Evolutionary conservation across 2,888 invertebrate genomes (phyloP).

Genomic region (Tetrapedia diversipes): DNA sequence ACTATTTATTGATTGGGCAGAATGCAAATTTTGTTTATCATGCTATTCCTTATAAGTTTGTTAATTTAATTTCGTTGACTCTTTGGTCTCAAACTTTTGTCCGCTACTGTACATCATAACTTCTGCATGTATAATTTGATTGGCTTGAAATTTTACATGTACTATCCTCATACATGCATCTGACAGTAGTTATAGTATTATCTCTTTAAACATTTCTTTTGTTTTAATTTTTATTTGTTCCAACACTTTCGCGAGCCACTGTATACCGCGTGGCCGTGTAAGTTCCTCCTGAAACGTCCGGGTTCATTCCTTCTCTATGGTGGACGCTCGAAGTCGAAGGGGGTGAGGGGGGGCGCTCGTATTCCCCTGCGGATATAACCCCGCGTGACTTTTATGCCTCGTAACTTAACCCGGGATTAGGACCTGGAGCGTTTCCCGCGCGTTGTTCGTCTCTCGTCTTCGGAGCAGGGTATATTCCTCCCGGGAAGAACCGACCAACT

Average conservation of each 20-base stretch:
- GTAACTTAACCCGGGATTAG: conserved; percentile 46
- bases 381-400: conserved; percentile 46
- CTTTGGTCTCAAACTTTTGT: too few relatives aligned
- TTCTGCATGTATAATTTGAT: too few relatives aligned
- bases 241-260: not conserved
- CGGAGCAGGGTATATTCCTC: not conserved
- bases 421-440: not conserved
- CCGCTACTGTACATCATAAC: too few relatives aligned
- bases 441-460: not conserved
- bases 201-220: too few relatives aligned
- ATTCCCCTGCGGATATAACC: conserved; percentile 39
- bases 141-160: too few relatives aligned
- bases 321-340: conserved; percentile 22
- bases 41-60: too few relatives aligned
- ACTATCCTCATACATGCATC: too few relatives aligned
- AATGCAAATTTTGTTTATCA: too few relatives aligned
- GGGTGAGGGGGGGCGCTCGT: conserved; percentile 30
- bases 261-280: not conserved
- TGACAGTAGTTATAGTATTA: too few relatives aligned
- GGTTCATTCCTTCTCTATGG: conserved; percentile 3
- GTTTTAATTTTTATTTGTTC: too few relatives aligned
- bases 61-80: too few relatives aligned
- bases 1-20: too few relatives aligned
- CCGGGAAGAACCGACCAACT: not conserved
- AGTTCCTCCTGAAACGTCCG: conserved; percentile 22